Evolutionary conservation across 2,888 invertebrate species (phyloP), one percentile per base, ranked within the genome.

Genomic region (Cyaniris semiargus): DNA sequence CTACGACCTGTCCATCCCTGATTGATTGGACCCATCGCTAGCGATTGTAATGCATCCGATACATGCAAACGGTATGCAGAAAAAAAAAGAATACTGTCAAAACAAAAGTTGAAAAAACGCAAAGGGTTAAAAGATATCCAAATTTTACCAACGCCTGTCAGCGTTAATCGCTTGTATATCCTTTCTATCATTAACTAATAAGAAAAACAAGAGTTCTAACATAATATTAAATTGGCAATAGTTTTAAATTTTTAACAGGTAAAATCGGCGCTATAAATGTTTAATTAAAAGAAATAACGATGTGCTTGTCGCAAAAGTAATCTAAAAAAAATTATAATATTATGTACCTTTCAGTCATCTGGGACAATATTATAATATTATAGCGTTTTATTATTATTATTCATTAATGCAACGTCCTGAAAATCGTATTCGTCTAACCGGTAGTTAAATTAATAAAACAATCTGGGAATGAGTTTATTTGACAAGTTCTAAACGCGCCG

Each of bases 391-490:
- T 53, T 53, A 18, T 53, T 53, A 18, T 53, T 18, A 18, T 53
- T 8, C 7, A 10, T 44, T 44, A 8, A 58, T 8, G 0, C 53
- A 15, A 58, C 21, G 5, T 15, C 0, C 27, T 66, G 27, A 31
- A 66, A 66, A 66, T 27, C 66, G 1, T 66, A 18, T 31, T 5
- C 2, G 6, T 66, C 66, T 7, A 66, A 15, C 13, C 13, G 66
- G 27, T 27, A 6, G 15, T 66, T 27, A 60, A 60, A 60, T 27
- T 31, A 66, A 31, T 66, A 66, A 31, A 66, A 31, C 66, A 66
- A 66, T 66, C 18, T 18, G 53, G 66, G 27, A 66, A 66, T 66
- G 31, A 66, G 31, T 66, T 66, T 66, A 66, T 66, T 66, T 66
- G 66, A 66, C 66, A 31, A 31, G 27, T 31, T 18, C 66, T 66